These are phyloP conservation scores for Lucilia sericata DNA, from an alignment of 1,140 invertebrate genomes.

Conservation along the genomic window DNA sequence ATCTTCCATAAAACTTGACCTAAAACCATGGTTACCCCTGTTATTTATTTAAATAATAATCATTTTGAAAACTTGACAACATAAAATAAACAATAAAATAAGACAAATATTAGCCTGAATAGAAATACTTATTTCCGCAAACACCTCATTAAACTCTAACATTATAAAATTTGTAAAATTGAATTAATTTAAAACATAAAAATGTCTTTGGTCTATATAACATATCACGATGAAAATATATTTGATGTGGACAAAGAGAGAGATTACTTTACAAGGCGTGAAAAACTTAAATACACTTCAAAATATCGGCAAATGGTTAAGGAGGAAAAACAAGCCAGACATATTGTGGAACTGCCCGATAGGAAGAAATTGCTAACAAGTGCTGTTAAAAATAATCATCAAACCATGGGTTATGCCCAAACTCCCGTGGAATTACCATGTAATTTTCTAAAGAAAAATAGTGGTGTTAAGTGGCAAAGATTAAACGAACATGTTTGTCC, in stretches of 20 bases:
- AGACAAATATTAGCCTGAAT: too few species aligned
- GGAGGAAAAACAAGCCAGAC: constrained; percentile 53
- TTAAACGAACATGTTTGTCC: constrained; percentile 69
- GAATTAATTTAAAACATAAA: background rate
- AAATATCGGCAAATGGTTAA: constrained; percentile 47
- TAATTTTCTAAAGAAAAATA: constrained; percentile 72
- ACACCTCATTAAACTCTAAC: too few species aligned
- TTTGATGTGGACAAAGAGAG: constrained; percentile 65
- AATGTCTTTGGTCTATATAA: constrained; percentile 70
- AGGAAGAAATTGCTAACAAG: constrained; percentile 56
- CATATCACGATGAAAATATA: constrained; percentile 69
- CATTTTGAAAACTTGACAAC: too few species aligned
- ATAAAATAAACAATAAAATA: too few species aligned
- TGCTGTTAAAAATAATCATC: constrained; percentile 65
- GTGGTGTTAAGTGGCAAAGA: constrained; percentile 70
- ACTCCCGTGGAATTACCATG: constrained; percentile 70
- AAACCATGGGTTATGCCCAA: constrained; percentile 74
- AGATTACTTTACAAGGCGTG: constrained; percentile 50
- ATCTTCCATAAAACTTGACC: too few species aligned
- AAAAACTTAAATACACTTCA: background rate
- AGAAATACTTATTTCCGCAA: too few species aligned
- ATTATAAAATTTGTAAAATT: too few species aligned
- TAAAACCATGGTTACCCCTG: too few species aligned
- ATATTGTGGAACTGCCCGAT: constrained; percentile 52
- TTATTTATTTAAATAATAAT: too few species aligned